These are phyloP conservation scores for Dromaius novaehollandiae DNA, from an alignment of 2,113 vertebrate genomes.

Conservation along the genomic window DNA sequence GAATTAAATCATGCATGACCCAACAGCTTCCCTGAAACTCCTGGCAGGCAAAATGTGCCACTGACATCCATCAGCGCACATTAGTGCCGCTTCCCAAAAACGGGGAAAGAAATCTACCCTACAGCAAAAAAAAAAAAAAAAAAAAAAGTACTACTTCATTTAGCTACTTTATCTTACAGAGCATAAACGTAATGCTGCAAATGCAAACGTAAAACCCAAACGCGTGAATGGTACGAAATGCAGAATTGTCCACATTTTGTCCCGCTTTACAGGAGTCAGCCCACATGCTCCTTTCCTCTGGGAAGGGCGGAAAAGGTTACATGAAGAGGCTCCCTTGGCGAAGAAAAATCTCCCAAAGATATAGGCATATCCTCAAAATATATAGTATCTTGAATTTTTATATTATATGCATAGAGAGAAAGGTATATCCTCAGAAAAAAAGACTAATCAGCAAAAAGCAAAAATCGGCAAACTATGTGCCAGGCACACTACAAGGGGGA, in stretches of 20 bases:
- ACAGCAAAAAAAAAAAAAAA: not conserved
- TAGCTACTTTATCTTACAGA: fast-evolving
- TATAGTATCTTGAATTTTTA: too few species aligned
- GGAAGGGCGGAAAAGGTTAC: not conserved
- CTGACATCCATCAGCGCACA: fast-evolving
- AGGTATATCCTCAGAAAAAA: too few species aligned
- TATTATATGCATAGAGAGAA: not conserved
- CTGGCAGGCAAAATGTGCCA: fast-evolving
- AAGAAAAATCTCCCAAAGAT: not conserved
- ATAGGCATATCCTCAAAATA: too few species aligned
- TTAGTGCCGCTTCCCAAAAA: fast-evolving
- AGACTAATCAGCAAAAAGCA: not conserved
- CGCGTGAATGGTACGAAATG: fast-evolving
- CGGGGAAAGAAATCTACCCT: not conserved
- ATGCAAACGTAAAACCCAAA: not conserved
- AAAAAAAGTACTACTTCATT: not conserved
- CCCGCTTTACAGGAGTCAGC: not conserved
- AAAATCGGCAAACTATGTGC: not conserved
- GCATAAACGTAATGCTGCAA: not conserved
- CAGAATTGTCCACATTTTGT: not conserved
- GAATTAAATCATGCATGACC: not conserved
- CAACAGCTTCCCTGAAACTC: not conserved
- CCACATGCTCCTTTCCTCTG: fast-evolving
- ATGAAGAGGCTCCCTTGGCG: not conserved
- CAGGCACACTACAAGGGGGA: not conserved